These are phyloP conservation scores for Emmelina monodactyla DNA, from an alignment of 2,888 invertebrate species.

Conservation along the genomic window DNA sequence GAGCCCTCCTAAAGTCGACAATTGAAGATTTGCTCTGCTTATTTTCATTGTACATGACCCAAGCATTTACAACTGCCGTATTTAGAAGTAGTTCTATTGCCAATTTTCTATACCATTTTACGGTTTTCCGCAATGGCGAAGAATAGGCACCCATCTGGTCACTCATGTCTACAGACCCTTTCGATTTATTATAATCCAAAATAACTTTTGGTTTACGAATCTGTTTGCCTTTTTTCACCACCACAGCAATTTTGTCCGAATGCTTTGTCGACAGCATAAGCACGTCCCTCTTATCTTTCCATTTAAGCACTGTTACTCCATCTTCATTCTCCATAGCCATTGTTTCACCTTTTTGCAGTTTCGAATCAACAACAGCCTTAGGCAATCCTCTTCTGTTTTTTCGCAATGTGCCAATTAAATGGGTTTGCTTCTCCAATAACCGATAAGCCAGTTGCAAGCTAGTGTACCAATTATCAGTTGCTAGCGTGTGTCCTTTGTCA, in stretches of 20 bases:
- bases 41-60: slow-evolving; percentile 2
- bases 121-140: slow-evolving; percentile 1
- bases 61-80: slow-evolving; percentile 2
- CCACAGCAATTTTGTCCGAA: slow-evolving; percentile 1
- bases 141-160: slow-evolving; percentile 1
- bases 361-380: slow-evolving; percentile 2
- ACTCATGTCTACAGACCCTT: slow-evolving; percentile 1
- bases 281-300: slow-evolving; percentile 1
- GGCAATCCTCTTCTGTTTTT: slow-evolving; percentile 2
- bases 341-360: slow-evolving; percentile 1
- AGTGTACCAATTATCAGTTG: slow-evolving; percentile 18
- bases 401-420: slow-evolving; percentile 1
- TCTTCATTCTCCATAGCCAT: slow-evolving; percentile 2
- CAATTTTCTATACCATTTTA: slow-evolving; percentile 1
- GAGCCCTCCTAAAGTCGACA: slow-evolving; percentile 1
- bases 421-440: slow-evolving; percentile 7
- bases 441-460: slow-evolving; percentile 10
- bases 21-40: slow-evolving; percentile 1
- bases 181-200: slow-evolving; percentile 2
- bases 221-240: slow-evolving; percentile 2
- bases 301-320: slow-evolving; percentile 1
- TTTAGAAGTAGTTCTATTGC: slow-evolving; percentile 1
- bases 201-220: slow-evolving; percentile 1
- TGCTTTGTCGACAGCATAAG: slow-evolving; percentile 2
- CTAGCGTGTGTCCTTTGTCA: slow-evolving; percentile 4